These are phyloP conservation scores for Liposcelis brunnea DNA, from an alignment of 2,888 invertebrate species.

Conservation along the genomic window DNA sequence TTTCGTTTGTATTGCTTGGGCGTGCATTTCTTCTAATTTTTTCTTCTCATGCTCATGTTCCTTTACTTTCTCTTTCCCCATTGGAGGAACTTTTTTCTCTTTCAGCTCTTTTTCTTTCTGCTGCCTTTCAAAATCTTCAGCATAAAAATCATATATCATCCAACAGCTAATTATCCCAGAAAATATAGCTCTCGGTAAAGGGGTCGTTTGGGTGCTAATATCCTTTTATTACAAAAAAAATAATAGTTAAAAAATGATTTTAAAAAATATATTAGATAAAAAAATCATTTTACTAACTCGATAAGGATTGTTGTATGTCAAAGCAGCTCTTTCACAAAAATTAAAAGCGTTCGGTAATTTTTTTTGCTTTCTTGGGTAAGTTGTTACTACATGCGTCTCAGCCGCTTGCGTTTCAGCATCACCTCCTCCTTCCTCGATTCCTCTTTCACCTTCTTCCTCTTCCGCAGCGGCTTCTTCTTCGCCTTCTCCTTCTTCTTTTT, in stretches of 20 bases:
- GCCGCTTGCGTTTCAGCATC: constrained; percentile 19
- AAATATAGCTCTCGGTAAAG: constrained; percentile 28
- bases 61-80: neutral
- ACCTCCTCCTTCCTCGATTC: constrained; percentile 11
- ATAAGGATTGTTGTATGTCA: constrained; percentile 22
- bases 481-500: constrained; percentile 4
- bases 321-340: constrained; percentile 31
- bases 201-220: constrained; percentile 28
- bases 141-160: constrained; percentile 32
- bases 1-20: neutral
- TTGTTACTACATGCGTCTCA: constrained; percentile 22
- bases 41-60: neutral
- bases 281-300: too few species aligned
- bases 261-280: constrained; percentile 6
- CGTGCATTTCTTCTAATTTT: neutral
- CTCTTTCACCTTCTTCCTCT: constrained; percentile 8
- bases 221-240: constrained; percentile 21
- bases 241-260: constrained; percentile 4
- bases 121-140: constrained; percentile 25
- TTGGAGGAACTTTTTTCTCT: neutral
- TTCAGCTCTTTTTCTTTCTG: constrained; percentile 14
- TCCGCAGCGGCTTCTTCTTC: constrained; percentile 8
- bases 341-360: constrained; percentile 34
- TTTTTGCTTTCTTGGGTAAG: too few species aligned
- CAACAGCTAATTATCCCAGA: constrained; percentile 28